A percentile compares a stretch with the other conserved stretches of the same genome.
phyloP scores from a whole-genome alignment of 64 coral and sea anemone genomes.

The Actinia tenebrosa region DNA sequence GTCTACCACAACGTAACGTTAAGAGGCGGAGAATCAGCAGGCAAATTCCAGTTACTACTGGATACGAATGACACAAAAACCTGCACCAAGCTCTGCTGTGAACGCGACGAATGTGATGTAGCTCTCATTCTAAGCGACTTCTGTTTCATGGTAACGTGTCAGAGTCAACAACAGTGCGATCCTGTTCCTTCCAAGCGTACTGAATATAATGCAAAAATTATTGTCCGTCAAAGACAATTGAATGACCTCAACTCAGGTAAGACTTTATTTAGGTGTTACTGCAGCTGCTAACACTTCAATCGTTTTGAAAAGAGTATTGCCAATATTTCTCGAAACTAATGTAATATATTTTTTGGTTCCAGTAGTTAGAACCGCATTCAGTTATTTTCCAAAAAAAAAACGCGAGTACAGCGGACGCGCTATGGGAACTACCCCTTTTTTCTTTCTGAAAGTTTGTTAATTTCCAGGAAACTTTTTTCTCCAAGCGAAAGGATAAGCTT shows the following conservation, averaged over 20 bases:
- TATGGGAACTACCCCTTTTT: no score
- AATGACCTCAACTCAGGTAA: not conserved
- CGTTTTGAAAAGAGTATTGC: no score
- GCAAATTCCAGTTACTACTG: constrained; percentile 39
- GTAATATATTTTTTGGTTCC: no score
- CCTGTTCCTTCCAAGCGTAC: constrained; percentile 29
- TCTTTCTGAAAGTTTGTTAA: no score
- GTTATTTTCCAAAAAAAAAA: no score
- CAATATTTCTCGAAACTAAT: no score
- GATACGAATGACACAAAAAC: constrained; percentile 23
- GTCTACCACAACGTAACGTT: constrained; percentile 46
- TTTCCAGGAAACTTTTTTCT: no score
- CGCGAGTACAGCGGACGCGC: no score
- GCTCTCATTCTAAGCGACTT: constrained; percentile 64
- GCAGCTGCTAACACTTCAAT: no score
- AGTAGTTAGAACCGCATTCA: no score
- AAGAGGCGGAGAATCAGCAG: constrained; percentile 47
- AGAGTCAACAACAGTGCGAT: constrained; percentile 27
- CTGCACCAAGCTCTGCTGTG: constrained; percentile 59
- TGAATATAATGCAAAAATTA: constrained; percentile 29
- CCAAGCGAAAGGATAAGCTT: no score
- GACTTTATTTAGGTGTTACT: not conserved
- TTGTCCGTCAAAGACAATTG: not conserved
- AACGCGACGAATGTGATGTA: constrained; percentile 53
- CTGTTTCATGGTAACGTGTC: constrained; percentile 66